These are phyloP conservation scores for Platycercus adscitus DNA, from an alignment of 2,113 vertebrate genomes.

Conservation along the genomic window DNA sequence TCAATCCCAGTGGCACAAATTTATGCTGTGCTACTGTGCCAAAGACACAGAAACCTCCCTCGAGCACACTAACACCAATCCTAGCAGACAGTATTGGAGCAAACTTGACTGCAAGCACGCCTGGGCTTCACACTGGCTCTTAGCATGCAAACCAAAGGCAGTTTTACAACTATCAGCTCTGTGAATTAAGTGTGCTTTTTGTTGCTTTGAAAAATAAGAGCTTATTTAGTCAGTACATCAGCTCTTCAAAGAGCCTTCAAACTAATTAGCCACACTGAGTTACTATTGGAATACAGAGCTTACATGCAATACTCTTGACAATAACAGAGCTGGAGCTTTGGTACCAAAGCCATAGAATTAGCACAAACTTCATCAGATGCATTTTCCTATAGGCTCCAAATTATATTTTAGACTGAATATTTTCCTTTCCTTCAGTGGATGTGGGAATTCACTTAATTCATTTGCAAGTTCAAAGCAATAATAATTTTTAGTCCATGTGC, in stretches of 20 bases:
- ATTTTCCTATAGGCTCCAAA: constrained; percentile 55
- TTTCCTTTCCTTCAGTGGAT: neutral
- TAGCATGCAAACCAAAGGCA: constrained; percentile 14
- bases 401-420: constrained; percentile 48
- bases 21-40: neutral
- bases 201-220: constrained; percentile 55
- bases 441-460: constrained; percentile 50
- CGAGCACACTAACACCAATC: neutral
- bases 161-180: constrained; percentile 36
- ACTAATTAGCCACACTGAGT: constrained; percentile 48
- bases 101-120: neutral
- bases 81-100: neutral
- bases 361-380: constrained; percentile 36
- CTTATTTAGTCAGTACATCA: constrained; percentile 34
- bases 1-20: neutral
- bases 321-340: neutral
- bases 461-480: constrained; percentile 58
- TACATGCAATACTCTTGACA: constrained; percentile 10
- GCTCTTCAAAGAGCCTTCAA: constrained; percentile 51
- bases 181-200: constrained; percentile 48
- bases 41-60: constrained; percentile 25
- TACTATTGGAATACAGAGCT: constrained; percentile 47
- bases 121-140: neutral
- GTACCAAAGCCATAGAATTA: constrained; percentile 24
- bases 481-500: neutral